Conservation (phyloP, 2,888 invertebrate species). For the Calephelis perditalis region DNA sequence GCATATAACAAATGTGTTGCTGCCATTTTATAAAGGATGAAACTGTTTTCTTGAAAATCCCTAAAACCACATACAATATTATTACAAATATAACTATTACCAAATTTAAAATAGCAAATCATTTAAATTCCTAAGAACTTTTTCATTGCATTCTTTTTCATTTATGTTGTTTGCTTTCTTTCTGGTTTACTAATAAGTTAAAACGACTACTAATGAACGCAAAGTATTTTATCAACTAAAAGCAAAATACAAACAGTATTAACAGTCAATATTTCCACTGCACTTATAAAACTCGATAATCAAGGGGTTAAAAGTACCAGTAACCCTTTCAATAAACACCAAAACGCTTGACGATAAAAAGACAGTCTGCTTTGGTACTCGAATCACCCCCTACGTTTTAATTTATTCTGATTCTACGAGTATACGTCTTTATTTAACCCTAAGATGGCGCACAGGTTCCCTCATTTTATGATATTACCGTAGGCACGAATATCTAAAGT, state of each 20-base stretch:
- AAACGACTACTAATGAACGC: no score
- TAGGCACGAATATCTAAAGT: background rate
- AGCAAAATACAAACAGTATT: background rate
- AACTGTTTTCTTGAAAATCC: no score
- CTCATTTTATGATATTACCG: background rate
- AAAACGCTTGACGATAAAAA: conserved; percentile 49
- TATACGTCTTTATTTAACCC: conserved; percentile 38
- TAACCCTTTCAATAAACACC: conserved; percentile 32
- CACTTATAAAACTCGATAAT: conserved; percentile 12
- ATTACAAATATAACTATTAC: no score
- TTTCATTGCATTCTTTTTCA: no score
- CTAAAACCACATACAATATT: no score
- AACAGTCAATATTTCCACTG: conserved; percentile 2
- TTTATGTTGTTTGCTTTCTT: no score
- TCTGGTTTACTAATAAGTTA: no score
- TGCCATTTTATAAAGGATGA: no score
- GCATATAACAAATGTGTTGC: no score
- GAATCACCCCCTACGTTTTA: conserved; percentile 58
- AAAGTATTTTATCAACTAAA: no score
- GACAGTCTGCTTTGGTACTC: conserved; percentile 49
- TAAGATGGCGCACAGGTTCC: background rate
- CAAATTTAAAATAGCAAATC: no score
- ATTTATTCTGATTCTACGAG: conserved; percentile 49
- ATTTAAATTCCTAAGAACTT: no score
- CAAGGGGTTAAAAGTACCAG: conserved; percentile 19